Conservation (phyloP, 1,140 invertebrate species). For the Papilio aristodemus region DNA sequence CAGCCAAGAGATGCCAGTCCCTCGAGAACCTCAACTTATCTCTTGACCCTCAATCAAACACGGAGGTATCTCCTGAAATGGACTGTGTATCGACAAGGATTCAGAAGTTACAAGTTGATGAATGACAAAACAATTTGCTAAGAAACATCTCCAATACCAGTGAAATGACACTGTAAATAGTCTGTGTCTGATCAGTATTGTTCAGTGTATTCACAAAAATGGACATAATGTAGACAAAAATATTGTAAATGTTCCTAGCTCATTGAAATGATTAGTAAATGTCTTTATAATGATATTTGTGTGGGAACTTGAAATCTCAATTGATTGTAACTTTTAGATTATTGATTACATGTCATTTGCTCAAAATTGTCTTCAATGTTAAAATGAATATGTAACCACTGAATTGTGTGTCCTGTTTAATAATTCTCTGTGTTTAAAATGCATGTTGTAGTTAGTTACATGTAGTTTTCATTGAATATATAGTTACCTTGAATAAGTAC, state of each 20-base stretch:
- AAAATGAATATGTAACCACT: constrained; percentile 32
- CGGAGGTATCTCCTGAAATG: constrained; percentile 70
- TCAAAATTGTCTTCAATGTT: constrained; percentile 37
- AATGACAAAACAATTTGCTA: constrained; percentile 60
- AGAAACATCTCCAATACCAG: constrained; percentile 39
- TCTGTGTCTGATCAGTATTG: constrained; percentile 40
- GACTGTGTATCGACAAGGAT: constrained; percentile 73
- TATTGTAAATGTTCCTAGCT: constrained; percentile 66
- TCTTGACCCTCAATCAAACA: constrained; percentile 51
- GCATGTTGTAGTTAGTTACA: constrained; percentile 17
- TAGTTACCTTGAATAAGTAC: constrained; percentile 55
- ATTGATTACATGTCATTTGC: constrained; percentile 39
- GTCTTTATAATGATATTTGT: constrained; percentile 43
- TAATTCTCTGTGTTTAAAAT: constrained; percentile 31
- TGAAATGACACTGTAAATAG: constrained; percentile 36
- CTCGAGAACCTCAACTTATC: constrained; percentile 71
- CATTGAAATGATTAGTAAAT: constrained; percentile 55
- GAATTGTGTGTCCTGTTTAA: no score
- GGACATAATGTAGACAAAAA: constrained; percentile 46
- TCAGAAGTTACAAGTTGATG: constrained; percentile 74
- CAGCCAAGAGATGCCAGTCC: constrained; percentile 72
- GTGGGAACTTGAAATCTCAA: constrained; percentile 40
- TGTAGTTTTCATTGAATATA: constrained; percentile 37
- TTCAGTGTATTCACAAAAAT: constrained; percentile 62
- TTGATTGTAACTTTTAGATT: constrained; percentile 36